Conservation (phyloP, 64 coral and sea anemone species). For the Montipora foliosa region DNA sequence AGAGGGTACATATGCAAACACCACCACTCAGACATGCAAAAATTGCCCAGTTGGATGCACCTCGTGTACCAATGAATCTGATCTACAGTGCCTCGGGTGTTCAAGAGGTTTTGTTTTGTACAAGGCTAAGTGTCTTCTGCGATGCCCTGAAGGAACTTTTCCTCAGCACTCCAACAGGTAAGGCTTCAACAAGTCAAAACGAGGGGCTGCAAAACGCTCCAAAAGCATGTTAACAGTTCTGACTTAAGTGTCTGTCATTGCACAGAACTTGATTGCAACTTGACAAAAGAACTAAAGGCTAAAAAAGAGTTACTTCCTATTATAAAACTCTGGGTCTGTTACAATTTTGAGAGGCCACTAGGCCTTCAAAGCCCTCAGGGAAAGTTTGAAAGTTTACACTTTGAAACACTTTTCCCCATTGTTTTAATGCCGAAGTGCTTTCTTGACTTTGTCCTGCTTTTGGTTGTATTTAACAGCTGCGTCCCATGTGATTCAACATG, state of each 20-base stretch:
- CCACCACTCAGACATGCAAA: conserved; percentile 49
- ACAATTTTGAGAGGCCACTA: no score
- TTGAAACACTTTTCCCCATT: no score
- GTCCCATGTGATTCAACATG: conserved; percentile 67
- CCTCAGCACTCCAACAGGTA: conserved; percentile 30
- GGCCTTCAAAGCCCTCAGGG: no score
- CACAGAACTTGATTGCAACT: no score
- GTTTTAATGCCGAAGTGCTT: neutral
- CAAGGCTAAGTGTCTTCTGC: conserved; percentile 53
- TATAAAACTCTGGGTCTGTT: no score
- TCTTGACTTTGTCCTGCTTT: neutral
- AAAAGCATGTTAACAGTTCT: no score
- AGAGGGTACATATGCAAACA: conserved; percentile 75
- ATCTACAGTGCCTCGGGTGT: conserved; percentile 61
- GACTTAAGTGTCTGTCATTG: no score
- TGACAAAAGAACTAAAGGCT: no score
- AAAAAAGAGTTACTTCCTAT: no score
- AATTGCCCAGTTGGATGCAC: conserved; percentile 74
- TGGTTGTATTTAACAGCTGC: conserved; percentile 25
- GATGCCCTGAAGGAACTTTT: conserved; percentile 72
- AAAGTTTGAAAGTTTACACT: no score
- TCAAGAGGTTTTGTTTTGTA: conserved; percentile 65
- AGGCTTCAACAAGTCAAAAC: neutral
- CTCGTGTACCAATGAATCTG: conserved; percentile 31
- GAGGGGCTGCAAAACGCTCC: neutral